These are phyloP conservation scores for Oscheius sp. DNA, from an alignment of 2,888 invertebrate species.

Conservation along the genomic window DNA sequence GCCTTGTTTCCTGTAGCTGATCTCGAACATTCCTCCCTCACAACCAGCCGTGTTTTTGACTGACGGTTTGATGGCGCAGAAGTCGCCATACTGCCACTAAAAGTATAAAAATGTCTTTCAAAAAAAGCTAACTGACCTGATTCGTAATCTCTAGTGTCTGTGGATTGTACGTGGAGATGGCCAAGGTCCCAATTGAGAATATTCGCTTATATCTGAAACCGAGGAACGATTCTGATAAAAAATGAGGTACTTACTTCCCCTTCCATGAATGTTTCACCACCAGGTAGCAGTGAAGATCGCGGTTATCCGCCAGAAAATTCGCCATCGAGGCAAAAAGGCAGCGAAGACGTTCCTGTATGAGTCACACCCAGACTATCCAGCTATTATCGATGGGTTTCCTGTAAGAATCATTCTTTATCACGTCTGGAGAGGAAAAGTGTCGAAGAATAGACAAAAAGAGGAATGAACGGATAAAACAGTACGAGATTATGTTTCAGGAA, in stretches of 20 bases:
- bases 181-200: conserved; percentile 93
- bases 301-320: conserved; percentile 84
- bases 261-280: conserved; percentile 98
- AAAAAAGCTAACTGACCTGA: conserved; percentile 78
- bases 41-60: conserved; percentile 74
- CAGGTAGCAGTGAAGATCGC: conserved; percentile 94
- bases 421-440: too few species aligned
- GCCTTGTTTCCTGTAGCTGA: conserved; percentile 45
- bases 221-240: conserved; percentile 26
- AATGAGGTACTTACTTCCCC: conserved; percentile 81
- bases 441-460: too few species aligned
- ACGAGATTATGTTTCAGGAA: too few species aligned
- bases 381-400: too few species aligned
- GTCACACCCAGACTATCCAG: too few species aligned
- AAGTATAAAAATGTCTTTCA: conserved; percentile 40
- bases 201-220: conserved; percentile 88
- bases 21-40: conserved; percentile 40
- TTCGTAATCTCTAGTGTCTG: conserved; percentile 89
- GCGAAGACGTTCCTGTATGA: too few species aligned
- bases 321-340: conserved; percentile 32
- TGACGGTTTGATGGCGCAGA: conserved; percentile 73
- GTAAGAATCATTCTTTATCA: too few species aligned
- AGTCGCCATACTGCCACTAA: conserved; percentile 78
- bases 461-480: too few species aligned
- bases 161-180: conserved; percentile 97